phyloP scores from a whole-genome alignment of 2,113 vertebrate genomes.

The Calidris pugnax region DNA sequence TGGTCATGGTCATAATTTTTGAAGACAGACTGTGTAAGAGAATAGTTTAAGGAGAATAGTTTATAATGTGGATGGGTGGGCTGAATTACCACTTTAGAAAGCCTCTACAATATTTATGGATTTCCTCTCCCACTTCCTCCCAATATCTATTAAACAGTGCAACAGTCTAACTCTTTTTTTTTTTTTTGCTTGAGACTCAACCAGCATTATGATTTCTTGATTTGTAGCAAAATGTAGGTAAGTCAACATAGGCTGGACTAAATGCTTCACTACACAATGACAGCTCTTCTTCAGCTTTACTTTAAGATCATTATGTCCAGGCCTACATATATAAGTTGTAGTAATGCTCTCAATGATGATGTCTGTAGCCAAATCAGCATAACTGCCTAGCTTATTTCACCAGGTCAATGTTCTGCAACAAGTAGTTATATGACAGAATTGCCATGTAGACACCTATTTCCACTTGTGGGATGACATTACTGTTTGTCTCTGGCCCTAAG shows the following conservation, averaged over 20 bases:
- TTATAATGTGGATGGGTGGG: background rate
- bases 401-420: background rate
- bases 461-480: background rate
- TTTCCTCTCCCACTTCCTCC: background rate
- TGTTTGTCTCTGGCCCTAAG: background rate
- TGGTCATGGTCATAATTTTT: slow-evolving; percentile 96
- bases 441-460: background rate
- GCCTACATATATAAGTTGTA: background rate
- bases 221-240: background rate
- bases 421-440: background rate
- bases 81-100: background rate
- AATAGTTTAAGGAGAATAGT: background rate
- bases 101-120: background rate
- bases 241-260: background rate
- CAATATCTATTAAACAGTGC: background rate
- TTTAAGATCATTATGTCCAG: background rate
- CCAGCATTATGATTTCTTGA: background rate
- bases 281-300: background rate
- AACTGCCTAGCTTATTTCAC: background rate
- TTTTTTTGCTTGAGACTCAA: background rate
- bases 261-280: background rate
- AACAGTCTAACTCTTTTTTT: background rate
- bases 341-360: background rate
- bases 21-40: slow-evolving; percentile 86
- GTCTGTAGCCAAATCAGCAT: background rate